These are phyloP conservation scores for Ciona savignyi DNA, from an alignment of 23 tunicate genomes.

Conservation along the genomic window DNA sequence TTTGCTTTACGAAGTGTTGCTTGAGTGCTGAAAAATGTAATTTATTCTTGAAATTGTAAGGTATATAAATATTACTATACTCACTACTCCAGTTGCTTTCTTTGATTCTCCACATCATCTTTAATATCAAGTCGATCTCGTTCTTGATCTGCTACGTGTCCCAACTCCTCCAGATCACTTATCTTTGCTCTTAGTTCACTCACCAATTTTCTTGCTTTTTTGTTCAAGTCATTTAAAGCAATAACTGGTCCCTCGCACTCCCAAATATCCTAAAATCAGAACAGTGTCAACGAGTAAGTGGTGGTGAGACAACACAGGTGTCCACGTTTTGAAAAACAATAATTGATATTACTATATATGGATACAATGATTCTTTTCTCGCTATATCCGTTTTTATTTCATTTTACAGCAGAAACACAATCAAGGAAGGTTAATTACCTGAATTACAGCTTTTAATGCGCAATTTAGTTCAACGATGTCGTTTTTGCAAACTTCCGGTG, in stretches of 20 bases:
- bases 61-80: neutral
- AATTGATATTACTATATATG: too few species aligned
- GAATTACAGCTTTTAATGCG: conserved; percentile 57
- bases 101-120: conserved; percentile 52
- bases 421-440: too few species aligned
- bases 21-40: conserved; percentile 31
- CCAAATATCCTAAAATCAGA: conserved; percentile 58
- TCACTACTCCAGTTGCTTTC: conserved; percentile 48
- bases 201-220: conserved; percentile 31
- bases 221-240: conserved; percentile 41
- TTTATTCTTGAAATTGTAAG: neutral
- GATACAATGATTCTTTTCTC: too few species aligned
- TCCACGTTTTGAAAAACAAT: too few species aligned
- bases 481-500: conserved; percentile 51
- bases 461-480: conserved; percentile 57
- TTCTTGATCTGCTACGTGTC: conserved; percentile 63
- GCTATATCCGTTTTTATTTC: too few species aligned
- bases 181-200: conserved; percentile 38
- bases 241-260: conserved; percentile 44
- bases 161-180: conserved; percentile 29
- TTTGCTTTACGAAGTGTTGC: conserved; percentile 70
- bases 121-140: conserved; percentile 46
- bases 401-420: too few species aligned
- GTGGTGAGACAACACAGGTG: too few species aligned
- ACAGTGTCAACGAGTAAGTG: too few species aligned